Evolutionary conservation across 2,888 invertebrate species (phyloP).

Genomic region (Pycnomerus fuliginosus): DNA sequence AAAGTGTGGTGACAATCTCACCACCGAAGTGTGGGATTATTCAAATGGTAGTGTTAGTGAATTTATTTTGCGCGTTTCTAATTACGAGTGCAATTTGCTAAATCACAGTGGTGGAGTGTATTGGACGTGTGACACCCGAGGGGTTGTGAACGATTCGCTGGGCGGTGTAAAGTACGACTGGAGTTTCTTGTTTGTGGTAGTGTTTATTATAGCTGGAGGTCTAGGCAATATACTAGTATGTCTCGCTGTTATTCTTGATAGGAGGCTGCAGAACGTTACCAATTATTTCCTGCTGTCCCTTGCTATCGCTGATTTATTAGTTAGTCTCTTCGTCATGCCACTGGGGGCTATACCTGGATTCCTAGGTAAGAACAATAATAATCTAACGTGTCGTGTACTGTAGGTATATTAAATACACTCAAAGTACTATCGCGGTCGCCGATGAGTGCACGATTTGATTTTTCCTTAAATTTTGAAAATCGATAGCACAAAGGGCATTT

Average conservation of each 20-base stretch:
- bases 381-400: too few species aligned
- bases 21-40: constrained; percentile 25
- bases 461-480: constrained; percentile 5
- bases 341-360: constrained; percentile 92
- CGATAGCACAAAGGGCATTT: too few species aligned
- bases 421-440: background rate
- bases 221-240: constrained; percentile 92
- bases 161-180: constrained; percentile 63
- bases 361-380: constrained; percentile 80
- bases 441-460: background rate
- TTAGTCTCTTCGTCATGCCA: constrained; percentile 94
- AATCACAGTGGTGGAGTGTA: constrained; percentile 36
- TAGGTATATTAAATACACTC: too few species aligned
- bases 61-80: constrained; percentile 32
- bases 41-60: constrained; percentile 32
- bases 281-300: constrained; percentile 93
- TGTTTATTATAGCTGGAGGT: constrained; percentile 86
- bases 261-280: constrained; percentile 89
- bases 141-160: constrained; percentile 32
- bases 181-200: constrained; percentile 80
- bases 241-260: constrained; percentile 87
- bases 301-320: constrained; percentile 90
- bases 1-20: constrained; percentile 27
- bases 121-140: constrained; percentile 34
- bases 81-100: constrained; percentile 35